Evolutionary conservation across 2,888 invertebrate genomes (phyloP), one percentile per base, ranked within the genome.

Genomic region (Aelia acuminata): DNA sequence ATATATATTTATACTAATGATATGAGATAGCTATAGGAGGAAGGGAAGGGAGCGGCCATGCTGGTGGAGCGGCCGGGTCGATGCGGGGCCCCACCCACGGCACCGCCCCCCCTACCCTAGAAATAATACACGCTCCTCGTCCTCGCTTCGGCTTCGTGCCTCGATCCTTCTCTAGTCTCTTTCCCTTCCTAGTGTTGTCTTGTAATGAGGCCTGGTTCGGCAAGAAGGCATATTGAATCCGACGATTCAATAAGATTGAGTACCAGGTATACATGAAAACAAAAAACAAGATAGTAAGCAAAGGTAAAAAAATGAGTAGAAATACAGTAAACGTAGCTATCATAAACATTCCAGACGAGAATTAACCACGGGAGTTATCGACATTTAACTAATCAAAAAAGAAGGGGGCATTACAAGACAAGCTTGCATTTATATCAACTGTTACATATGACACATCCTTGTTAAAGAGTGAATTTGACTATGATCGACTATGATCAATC

Each of bases 31-130:
- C 22, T 18, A 8, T 18, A 7, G 20, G 31, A 75, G 22, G 75
- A 75, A 39, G 39, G 39, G 75, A 10, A 43, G 22, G 47, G 39
- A 1, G 47, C 80, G 80, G 80, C 80, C 80, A 80, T 80, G 80
- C 80, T 80, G 43, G 10, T 22, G 75, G 20, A 5, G 10, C 20
- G 5, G 20, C 20, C 75, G 75, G 80, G 80, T 80, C 80, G 80
- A 80, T 80, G 80, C 75, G 43, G 43, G 18, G 80, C 80, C 15
- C 80, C 80, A 80, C 80, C 80, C 80, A 43, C 80, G 43, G 80
- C 2, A 13, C 39, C 80, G 80, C 80, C 80, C n/a, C 80, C 15
- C 80, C 43, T n/a, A 18, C 11, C 11, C 80, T 80, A 80, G 80
- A 80, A 80, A 80, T 80, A 80, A 80, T 80, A 80, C 43, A 80